Evolutionary conservation across 1,140 invertebrate genomes (phyloP), one percentile per base, ranked within the genome.

Genomic region (Alviniconcha marisindica): DNA sequence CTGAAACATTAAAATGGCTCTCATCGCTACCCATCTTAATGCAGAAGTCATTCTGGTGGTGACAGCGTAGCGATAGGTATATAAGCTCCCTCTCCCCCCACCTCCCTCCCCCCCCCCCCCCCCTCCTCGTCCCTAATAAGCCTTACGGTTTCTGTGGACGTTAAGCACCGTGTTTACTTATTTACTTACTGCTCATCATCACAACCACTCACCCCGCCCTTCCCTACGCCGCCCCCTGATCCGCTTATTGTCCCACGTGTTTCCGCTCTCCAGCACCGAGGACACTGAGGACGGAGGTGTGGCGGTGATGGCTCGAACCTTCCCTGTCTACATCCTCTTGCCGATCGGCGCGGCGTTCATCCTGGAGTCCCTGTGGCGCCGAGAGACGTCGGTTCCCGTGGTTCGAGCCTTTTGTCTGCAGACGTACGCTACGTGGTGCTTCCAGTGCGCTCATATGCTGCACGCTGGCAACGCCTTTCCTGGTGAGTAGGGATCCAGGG

Each of bases 321-420:
- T 80, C 38, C 78, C 78, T 28, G 60, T 63, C 40, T 80, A 28
- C 60, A 5, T 80, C 56, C 78, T 80, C 2, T 60, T 80, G 2
- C 38, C 60, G 2, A 28, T 69, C 78, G 44, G 60, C 40, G 78
- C 40, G 15, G 5, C 10, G n/a, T 44, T 80, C 36, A 60, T 66
- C 0, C 38, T 80, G 38, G 78, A 80, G 38, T 60, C 78, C 21
- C 78, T 80, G 60, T 66, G 78, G 78, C 60, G 33, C 60, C 31
- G 78, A 0, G 78, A 60, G 56, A n/a, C 31, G 24, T n/a, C 18
- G 28, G 28, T 3, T 21, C 60, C n/a, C n/a, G n/a, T 80, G 36
- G 78, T 44, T 2, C 78, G 60, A n/a, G 78, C 78, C 78, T 80
- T 36, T 38, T 80, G 33, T 21, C 56, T 80, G 78, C 78, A 80